A percentile compares a stretch with the other conserved stretches of the same genome.
Conservation (phyloP, 2,113 vertebrate species). For the Micronisus gabar region DNA sequence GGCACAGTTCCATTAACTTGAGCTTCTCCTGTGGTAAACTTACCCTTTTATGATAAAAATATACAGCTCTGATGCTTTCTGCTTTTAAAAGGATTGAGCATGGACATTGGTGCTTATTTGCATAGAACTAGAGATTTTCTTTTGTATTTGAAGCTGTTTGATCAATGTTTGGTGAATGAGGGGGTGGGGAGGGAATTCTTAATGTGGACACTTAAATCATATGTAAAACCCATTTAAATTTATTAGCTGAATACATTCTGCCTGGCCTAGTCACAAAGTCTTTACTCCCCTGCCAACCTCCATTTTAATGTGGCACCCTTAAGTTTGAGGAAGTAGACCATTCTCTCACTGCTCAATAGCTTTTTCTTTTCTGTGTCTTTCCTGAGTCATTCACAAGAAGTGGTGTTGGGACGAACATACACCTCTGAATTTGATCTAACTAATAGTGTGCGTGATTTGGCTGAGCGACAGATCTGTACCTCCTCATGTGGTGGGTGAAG, state of each 20-base stretch:
- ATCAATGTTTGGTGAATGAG: neutral
- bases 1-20: neutral
- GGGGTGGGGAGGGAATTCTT: neutral
- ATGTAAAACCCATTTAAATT: neutral
- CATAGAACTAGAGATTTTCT: neutral
- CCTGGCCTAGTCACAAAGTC: neutral
- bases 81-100: neutral
- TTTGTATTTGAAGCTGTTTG: neutral
- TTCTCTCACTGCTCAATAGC: neutral
- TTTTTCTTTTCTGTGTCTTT: neutral
- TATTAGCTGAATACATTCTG: neutral
- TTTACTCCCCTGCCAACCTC: neutral
- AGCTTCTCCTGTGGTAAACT: neutral
- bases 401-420: neutral
- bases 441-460: neutral
- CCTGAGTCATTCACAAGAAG: neutral
- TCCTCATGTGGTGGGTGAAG: neutral
- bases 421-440: neutral
- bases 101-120: neutral
- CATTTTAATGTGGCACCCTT: neutral
- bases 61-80: neutral
- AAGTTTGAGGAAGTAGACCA: neutral
- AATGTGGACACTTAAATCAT: neutral
- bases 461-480: neutral
- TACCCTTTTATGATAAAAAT: neutral